Conservation (phyloP, 2,888 invertebrate genomes). For the Paralinhomoeus sp. region DNA sequence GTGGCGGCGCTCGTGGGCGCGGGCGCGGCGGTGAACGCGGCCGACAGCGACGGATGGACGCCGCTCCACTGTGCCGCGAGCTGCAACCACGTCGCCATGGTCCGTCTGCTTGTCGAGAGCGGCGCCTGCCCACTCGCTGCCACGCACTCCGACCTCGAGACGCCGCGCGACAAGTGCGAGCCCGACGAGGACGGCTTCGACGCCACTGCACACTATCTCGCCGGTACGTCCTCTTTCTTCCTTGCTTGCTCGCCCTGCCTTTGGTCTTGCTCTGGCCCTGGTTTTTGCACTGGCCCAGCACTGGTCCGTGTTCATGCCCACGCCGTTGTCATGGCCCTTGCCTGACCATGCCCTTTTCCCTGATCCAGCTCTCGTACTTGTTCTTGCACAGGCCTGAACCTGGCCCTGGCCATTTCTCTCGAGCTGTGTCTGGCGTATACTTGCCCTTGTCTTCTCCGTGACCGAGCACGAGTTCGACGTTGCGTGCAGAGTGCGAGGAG, state of each 20-base stretch:
- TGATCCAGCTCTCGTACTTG: too few relatives aligned
- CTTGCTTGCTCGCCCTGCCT: too few relatives aligned
- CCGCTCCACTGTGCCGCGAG: slow-evolving; percentile 92
- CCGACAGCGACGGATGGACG: slow-evolving; percentile 48
- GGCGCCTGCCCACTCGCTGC: slow-evolving; percentile 98
- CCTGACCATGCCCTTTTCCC: too few relatives aligned
- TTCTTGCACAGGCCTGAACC: too few relatives aligned
- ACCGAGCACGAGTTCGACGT: too few relatives aligned
- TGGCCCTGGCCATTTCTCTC: too few relatives aligned
- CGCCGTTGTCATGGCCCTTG: too few relatives aligned
- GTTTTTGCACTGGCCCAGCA: not conserved
- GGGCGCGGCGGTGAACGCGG: slow-evolving; percentile 96
- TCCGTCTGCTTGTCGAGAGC: slow-evolving; percentile 80
- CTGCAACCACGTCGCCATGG: slow-evolving; percentile 93
- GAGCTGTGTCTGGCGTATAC: too few relatives aligned
- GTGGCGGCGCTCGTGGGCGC: slow-evolving; percentile 89
- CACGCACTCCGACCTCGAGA: slow-evolving; percentile 91
- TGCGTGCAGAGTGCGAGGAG: slow-evolving; percentile 9
- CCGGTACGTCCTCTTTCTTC: slow-evolving; percentile 22
- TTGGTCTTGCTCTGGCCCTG: too few relatives aligned
- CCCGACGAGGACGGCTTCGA: slow-evolving; percentile 97
- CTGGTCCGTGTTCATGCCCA: too few relatives aligned
- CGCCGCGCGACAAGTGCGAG: slow-evolving; percentile 95
- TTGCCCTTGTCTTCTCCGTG: too few relatives aligned
- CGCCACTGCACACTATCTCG: slow-evolving; percentile 31